Evolutionary conservation across 2,797 vertebrate genomes (phyloP), one percentile per base, ranked within the genome.

Genomic region (Gymnothorax reevesii): DNA sequence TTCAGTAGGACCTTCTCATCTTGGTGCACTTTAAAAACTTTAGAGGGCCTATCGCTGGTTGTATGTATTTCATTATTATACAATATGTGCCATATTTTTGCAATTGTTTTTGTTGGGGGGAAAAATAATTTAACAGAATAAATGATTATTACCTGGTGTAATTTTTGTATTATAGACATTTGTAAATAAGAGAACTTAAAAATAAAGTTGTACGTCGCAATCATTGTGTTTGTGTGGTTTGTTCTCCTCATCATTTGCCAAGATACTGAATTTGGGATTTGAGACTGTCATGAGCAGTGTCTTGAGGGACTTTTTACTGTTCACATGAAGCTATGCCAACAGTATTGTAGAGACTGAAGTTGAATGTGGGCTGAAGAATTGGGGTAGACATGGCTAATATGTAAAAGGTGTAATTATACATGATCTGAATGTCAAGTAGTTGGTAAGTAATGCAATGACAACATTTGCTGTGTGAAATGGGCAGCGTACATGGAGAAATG

Each of bases 11-110:
- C 90, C 91, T 90, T 89, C 84, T 92, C 55, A 82, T 90, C 92
- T 87, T 92, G 90, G 93, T 94, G 96, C 96, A 97, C 96, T 96
- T 96, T 95, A 96, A 86, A 94, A 92, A 93, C 88, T 92, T 91
- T 93, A 90, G 88, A 94, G 84, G 91, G 90, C 92, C 92, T 90
- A 25, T 64, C 71, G 10, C 85, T 88, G 88, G 89, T 84, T 69
- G 64, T 88, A 91, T 88, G 66, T 79, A 83, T 86, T 88, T 83
- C 73, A 75, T 75, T 85, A 75, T 85, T 57, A 25, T 90, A 42
- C 33, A 42, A 2, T 64, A 86, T 64, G 79, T 82, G 85, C 89
- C 83, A 22, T 83, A 75, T 77, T 83, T 75, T 75, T 86, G 71
- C 86, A 82, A 62, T 71, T 71, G 86, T 83, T 93, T 87, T 95